Evolutionary conservation across 2,888 invertebrate genomes (phyloP).

Genomic region (Xestia sexstrigata): DNA sequence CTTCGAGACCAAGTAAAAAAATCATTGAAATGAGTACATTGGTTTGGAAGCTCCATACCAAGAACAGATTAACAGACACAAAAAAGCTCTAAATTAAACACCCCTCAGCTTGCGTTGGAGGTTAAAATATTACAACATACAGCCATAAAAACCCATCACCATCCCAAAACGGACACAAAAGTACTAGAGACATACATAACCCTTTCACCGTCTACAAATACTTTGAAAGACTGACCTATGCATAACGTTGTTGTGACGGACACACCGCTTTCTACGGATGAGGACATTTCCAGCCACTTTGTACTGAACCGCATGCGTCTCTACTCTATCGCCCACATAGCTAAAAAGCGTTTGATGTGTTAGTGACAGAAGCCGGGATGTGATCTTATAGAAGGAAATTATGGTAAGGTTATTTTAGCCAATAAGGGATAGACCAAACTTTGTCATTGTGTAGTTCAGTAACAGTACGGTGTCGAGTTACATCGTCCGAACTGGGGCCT

Average conservation of each 20-base stretch:
- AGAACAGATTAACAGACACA: not conserved
- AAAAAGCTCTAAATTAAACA: not conserved
- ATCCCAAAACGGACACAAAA: slow-evolving; percentile 51
- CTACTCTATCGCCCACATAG: slow-evolving; percentile 87
- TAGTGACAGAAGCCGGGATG: slow-evolving; percentile 56
- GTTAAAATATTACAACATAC: not conserved
- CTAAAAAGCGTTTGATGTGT: slow-evolving; percentile 81
- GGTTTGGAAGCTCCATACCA: not conserved
- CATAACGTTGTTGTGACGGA: slow-evolving; percentile 87
- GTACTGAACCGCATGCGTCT: slow-evolving; percentile 87
- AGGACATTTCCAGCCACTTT: slow-evolving; percentile 83
- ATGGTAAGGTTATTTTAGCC: not conserved
- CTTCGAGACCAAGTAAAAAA: slow-evolving; percentile 2
- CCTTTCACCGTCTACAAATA: slow-evolving; percentile 67
- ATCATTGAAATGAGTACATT: slow-evolving; percentile 15
- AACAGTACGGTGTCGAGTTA: too few species aligned
- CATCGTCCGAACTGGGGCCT: too few species aligned
- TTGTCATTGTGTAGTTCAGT: not conserved
- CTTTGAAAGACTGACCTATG: slow-evolving; percentile 84
- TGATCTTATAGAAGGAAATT: slow-evolving; percentile 13
- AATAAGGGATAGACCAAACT: not conserved
- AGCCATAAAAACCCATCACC: slow-evolving; percentile 29
- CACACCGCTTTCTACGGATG: slow-evolving; percentile 85
- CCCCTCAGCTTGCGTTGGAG: not conserved
- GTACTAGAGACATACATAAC: slow-evolving; percentile 48